Percentiles rank a stretch among this genome's conserved stretches.
Evolutionary conservation across 2,888 invertebrate genomes (phyloP).

Genomic region (Heliconius ismenius): DNA sequence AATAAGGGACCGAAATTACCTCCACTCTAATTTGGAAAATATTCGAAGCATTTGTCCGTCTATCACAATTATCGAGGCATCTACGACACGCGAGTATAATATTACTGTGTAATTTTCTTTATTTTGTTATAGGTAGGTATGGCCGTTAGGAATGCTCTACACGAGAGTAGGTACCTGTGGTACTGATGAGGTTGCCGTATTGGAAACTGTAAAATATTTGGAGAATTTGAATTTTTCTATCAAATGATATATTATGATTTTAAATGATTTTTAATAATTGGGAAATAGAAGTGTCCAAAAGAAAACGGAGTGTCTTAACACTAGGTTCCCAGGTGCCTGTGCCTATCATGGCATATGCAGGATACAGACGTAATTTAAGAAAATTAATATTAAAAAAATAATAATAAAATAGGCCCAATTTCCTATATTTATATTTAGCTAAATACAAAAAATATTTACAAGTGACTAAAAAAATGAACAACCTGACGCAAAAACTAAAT

Average conservation of each 20-base stretch:
- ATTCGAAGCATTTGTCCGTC: conserved; percentile 50
- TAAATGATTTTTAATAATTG: neutral
- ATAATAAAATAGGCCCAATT: no score
- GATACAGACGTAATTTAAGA: no score
- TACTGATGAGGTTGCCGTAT: neutral
- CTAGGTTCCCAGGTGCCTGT: no score
- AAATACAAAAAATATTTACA: neutral
- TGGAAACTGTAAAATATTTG: no score
- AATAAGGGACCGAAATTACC: conserved; percentile 42
- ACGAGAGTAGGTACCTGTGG: conserved; percentile 5
- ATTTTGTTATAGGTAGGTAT: conserved; percentile 26
- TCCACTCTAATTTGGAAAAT: conserved; percentile 48
- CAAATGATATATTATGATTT: neutral
- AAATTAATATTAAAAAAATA: no score
- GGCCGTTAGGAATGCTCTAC: conserved; percentile 26
- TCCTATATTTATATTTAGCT: no score
- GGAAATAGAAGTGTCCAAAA: no score
- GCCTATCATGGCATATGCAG: no score
- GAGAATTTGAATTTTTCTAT: no score
- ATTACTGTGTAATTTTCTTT: conserved; percentile 39
- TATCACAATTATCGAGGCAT: conserved; percentile 48
- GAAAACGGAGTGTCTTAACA: no score
- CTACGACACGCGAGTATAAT: conserved; percentile 47
- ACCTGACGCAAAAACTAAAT: conserved; percentile 21
- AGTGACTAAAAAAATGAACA: neutral